Evolutionary conservation across 2,797 vertebrate species (phyloP), one percentile per base, ranked within the genome.

Genomic region (Danionella dracula): DNA sequence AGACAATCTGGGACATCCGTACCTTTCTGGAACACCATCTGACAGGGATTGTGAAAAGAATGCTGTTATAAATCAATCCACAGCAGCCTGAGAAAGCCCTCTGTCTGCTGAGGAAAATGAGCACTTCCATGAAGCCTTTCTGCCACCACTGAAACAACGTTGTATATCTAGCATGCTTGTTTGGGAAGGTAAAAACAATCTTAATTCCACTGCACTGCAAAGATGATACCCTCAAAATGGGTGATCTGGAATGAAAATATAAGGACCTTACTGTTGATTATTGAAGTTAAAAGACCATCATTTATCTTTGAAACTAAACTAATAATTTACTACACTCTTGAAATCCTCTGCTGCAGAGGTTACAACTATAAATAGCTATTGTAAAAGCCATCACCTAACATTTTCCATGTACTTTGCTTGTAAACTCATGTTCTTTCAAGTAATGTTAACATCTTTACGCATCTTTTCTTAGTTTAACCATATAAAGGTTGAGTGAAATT

Each of bases 1-100:
- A 78, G 80, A 85, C 71, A 85, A 81, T 84, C 69, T 58, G 80
- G 79, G 59, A 79, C 83, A 83, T 84, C 76, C 79, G 83, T 85
- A 83, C 70, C 78, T 83, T 79, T 80, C 61, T 53, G 68, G 20
- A 29, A 70, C 50, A 73, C n/a, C 73, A 64, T 72, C 76, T 70
- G 72, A 82, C 75, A 75, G 71, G 72, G 72, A 78, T 83, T 74
- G 80, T 34, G 54, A 77, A 27, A n/a, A 78, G 77, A 31, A 50
- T 17, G 48, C 65, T 57, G 66, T 76, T 76, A 84, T 84, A 83
- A 83, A 86, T 88, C 83, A 84, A 55, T 70, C 32, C 6, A 8
- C 21, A 4, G 2, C 40, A 42, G 46, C 1, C 32, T 42, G 16
- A 55, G 48, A 42, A 58, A 12, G 4, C 70, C 13, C 45, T 57